phyloP scores from a whole-genome alignment of 2,797 vertebrate species.

The Varecia variegata region DNA sequence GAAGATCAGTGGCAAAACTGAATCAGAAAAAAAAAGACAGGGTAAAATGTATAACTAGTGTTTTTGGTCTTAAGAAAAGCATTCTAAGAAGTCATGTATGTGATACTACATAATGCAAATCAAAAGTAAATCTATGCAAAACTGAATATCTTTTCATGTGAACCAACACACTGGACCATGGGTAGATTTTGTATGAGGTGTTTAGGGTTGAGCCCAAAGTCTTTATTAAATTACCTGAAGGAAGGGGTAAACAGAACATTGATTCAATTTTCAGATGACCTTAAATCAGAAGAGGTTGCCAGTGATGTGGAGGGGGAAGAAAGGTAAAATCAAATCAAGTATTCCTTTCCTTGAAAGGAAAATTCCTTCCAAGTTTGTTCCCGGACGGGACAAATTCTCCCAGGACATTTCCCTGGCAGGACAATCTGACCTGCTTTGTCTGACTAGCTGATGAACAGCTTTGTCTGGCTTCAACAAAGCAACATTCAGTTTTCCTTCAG shows the following conservation, averaged over 20 bases:
- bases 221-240: slow-evolving; percentile 53
- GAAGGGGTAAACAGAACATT: slow-evolving; percentile 51
- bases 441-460: slow-evolving; percentile 62
- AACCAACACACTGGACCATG: not conserved
- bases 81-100: not conserved
- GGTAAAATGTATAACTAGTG: not conserved
- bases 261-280: slow-evolving; percentile 71
- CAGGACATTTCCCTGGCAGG: slow-evolving; percentile 76
- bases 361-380: slow-evolving; percentile 72
- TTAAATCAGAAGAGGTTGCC: slow-evolving; percentile 54
- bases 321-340: slow-evolving; percentile 67
- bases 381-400: slow-evolving; percentile 63
- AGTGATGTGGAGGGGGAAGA: not conserved
- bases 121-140: not conserved
- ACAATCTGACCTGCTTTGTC: slow-evolving; percentile 72
- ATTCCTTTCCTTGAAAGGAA: slow-evolving; percentile 73
- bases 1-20: not conserved
- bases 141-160: not conserved
- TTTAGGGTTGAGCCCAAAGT: not conserved
- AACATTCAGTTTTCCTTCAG: slow-evolving; percentile 37
- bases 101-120: not conserved
- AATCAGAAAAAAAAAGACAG: not conserved
- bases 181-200: slow-evolving; percentile 1
- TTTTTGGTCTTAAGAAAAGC: not conserved
- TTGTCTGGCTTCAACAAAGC: slow-evolving; percentile 46